Percentiles rank a stretch among this genome's conserved stretches.
Conservation (phyloP, 2,113 vertebrate species). For the Ailuropoda melanoleuca region DNA sequence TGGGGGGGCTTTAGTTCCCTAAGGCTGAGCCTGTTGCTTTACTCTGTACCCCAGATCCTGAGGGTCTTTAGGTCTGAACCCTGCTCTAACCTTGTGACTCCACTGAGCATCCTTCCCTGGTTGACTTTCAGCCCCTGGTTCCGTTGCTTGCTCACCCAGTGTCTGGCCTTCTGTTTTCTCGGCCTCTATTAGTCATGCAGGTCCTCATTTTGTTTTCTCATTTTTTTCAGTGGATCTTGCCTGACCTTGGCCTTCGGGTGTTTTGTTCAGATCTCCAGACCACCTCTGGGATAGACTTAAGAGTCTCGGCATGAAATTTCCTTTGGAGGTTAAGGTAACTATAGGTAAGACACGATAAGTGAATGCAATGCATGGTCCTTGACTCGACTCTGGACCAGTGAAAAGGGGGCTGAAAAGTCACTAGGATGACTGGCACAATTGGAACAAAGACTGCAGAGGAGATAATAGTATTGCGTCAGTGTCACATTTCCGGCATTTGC, state of each 20-base stretch:
- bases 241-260: not conserved
- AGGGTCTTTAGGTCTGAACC: not conserved
- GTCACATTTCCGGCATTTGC: not conserved
- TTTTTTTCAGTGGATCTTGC: not conserved
- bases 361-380: not conserved
- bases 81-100: not conserved
- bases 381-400: not conserved
- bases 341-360: not conserved
- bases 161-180: not conserved
- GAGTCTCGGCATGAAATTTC: not conserved
- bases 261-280: not conserved
- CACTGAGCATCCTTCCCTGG: not conserved
- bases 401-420: not conserved
- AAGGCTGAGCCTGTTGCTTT: not conserved
- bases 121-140: not conserved
- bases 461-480: not conserved
- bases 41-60: not conserved
- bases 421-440: fast-evolving
- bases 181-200: not conserved
- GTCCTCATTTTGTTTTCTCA: not conserved
- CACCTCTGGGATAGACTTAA: not conserved
- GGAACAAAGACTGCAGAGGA: not conserved
- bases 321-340: not conserved
- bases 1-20: not conserved
- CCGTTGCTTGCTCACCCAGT: not conserved